Conservation (phyloP, 1,140 invertebrate genomes). For the Branchinecta lindahli region DNA sequence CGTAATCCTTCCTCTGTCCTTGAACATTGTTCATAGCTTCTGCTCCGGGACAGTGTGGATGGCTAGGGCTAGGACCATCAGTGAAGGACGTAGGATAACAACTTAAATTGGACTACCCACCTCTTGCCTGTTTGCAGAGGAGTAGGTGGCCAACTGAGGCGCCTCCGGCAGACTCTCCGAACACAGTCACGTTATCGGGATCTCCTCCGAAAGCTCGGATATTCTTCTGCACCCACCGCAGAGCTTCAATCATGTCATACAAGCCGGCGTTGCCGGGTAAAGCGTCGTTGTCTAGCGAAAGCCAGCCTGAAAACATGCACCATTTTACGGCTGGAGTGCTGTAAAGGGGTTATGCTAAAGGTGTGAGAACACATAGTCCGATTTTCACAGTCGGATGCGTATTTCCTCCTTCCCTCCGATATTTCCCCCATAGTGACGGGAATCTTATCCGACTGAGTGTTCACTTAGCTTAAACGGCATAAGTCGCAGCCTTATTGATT, state of each 20-base stretch:
- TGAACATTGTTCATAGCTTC: too few species aligned
- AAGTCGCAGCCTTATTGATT: too few species aligned
- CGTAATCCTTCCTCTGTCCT: too few species aligned
- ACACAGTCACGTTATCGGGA: constrained; percentile 38
- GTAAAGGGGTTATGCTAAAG: too few species aligned
- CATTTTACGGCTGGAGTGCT: too few species aligned
- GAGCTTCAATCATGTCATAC: constrained; percentile 30
- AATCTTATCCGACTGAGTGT: too few species aligned
- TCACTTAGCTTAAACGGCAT: too few species aligned
- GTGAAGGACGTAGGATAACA: background rate
- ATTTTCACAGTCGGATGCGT: too few species aligned
- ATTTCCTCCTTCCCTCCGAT: too few species aligned
- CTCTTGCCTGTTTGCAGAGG: background rate
- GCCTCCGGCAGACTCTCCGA: constrained; percentile 43
- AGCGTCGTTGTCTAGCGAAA: constrained; percentile 19
- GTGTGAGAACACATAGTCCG: too few species aligned
- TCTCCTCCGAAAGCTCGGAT: constrained; percentile 38
- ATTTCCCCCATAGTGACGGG: too few species aligned
- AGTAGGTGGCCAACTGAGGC: constrained; percentile 31
- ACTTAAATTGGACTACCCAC: constrained; percentile 6
- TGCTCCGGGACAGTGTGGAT: too few species aligned
- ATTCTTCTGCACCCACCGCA: constrained; percentile 31
- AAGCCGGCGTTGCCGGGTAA: constrained; percentile 33
- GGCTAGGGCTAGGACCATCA: background rate
- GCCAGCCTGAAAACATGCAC: constrained; percentile 14